Evolutionary conservation across 2,797 vertebrate genomes (phyloP).

Genomic region (Tamandua tetradactyla): DNA sequence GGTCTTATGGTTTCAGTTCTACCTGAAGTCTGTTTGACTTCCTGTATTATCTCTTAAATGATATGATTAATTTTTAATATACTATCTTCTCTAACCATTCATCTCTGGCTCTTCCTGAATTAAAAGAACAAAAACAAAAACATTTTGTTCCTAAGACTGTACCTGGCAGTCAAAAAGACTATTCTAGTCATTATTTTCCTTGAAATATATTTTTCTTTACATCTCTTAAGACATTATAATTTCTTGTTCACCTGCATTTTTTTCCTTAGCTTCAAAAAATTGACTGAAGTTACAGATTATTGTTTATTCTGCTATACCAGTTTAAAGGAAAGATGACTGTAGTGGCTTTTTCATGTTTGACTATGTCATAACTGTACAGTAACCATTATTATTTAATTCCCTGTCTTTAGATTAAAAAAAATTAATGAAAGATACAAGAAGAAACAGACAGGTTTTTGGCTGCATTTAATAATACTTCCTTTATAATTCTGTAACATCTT

Average conservation of each 20-base stretch:
- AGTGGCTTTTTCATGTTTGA: neutral
- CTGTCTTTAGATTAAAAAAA: neutral
- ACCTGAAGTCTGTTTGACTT: neutral
- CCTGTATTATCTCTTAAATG: neutral
- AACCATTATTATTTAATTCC: neutral
- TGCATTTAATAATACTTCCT: neutral
- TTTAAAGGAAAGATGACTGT: neutral
- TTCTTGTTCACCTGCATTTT: neutral
- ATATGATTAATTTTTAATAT: neutral
- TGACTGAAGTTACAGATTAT: neutral
- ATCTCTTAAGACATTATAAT: neutral
- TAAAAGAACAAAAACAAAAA: neutral
- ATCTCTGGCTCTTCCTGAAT: neutral
- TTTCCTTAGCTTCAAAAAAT: conserved; percentile 2
- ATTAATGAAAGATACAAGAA: neutral
- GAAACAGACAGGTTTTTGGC: neutral
- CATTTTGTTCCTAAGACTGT: neutral
- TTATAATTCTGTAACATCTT: neutral
- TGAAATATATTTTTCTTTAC: neutral
- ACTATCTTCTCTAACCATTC: neutral
- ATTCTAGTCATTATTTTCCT: neutral
- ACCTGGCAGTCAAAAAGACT: neutral
- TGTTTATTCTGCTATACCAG: neutral
- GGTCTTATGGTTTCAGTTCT: neutral
- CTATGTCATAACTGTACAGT: neutral